phyloP scores from a whole-genome alignment of 2,113 vertebrate species.

The Saguinus imperator region DNA sequence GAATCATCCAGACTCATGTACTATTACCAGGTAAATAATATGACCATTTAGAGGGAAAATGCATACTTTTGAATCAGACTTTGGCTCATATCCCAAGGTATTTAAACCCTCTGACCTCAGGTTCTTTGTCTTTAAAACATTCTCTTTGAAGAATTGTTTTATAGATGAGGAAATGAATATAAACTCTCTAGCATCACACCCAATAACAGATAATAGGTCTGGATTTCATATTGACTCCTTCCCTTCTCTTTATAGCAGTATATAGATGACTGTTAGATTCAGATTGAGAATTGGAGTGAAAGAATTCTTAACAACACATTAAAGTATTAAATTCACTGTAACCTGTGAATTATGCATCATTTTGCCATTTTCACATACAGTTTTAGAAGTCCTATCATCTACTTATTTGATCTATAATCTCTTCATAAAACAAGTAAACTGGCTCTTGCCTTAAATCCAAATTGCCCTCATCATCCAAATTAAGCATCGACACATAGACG shows the following conservation, averaged over 20 bases:
- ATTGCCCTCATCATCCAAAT: background rate
- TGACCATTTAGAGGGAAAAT: background rate
- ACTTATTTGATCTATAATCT: constrained; percentile 42
- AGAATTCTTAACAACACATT: constrained; percentile 45
- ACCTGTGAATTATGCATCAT: constrained; percentile 26
- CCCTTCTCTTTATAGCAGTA: background rate
- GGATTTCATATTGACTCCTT: background rate
- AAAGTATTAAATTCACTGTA: constrained; percentile 40
- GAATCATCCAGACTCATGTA: background rate
- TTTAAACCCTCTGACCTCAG: background rate
- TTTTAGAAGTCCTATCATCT: background rate
- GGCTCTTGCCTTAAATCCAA: background rate
- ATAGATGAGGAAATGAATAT: background rate
- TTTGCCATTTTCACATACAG: constrained; percentile 24
- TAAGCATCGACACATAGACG: background rate
- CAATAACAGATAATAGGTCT: background rate
- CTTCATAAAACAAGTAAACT: constrained; percentile 50
- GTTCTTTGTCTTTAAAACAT: background rate
- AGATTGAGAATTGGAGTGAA: constrained; percentile 1
- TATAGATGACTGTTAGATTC: background rate
- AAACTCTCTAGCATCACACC: background rate
- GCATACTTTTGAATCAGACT: background rate
- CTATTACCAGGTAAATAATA: background rate
- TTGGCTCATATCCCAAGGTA: background rate
- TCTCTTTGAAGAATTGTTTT: background rate